Percentiles rank a stretch among this genome's conserved stretches.
phyloP scores from a whole-genome alignment of 2,797 vertebrate genomes.

The Pseudopleuronectes americanus region DNA sequence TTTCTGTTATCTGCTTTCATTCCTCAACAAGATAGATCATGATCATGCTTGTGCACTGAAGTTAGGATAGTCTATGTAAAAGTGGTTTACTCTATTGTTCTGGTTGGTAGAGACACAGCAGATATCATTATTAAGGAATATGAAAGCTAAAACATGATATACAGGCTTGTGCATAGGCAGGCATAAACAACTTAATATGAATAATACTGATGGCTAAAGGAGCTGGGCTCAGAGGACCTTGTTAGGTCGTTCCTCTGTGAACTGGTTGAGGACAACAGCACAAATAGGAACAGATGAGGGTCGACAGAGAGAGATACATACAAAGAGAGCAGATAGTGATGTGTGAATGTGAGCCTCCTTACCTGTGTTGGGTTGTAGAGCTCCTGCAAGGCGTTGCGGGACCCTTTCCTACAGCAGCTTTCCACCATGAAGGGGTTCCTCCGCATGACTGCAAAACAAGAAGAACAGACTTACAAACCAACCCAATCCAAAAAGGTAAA shows the following conservation, averaged over 20 bases:
- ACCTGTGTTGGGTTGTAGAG: slow-evolving; percentile 97
- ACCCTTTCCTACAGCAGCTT: slow-evolving; percentile 94
- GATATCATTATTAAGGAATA: not conserved
- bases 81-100: not conserved
- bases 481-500: too few species aligned
- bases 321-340: not conserved
- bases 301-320: not conserved
- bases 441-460: slow-evolving; percentile 89
- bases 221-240: too few species aligned
- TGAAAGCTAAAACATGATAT: too few species aligned
- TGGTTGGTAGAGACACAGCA: not conserved
- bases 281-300: not conserved
- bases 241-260: not conserved
- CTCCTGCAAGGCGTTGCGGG: slow-evolving; percentile 93
- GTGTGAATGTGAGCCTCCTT: slow-evolving; percentile 11
- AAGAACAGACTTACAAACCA: not conserved
- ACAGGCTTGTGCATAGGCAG: too few species aligned
- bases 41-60: too few species aligned
- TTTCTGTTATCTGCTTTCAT: slow-evolving; percentile 10
- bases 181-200: too few species aligned
- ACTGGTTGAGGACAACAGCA: not conserved
- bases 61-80: too few species aligned
- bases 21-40: not conserved
- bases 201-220: too few species aligned
- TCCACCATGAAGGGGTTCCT: slow-evolving; percentile 93